Conservation (phyloP, 2,113 vertebrate genomes). For the Helogale parvula region DNA sequence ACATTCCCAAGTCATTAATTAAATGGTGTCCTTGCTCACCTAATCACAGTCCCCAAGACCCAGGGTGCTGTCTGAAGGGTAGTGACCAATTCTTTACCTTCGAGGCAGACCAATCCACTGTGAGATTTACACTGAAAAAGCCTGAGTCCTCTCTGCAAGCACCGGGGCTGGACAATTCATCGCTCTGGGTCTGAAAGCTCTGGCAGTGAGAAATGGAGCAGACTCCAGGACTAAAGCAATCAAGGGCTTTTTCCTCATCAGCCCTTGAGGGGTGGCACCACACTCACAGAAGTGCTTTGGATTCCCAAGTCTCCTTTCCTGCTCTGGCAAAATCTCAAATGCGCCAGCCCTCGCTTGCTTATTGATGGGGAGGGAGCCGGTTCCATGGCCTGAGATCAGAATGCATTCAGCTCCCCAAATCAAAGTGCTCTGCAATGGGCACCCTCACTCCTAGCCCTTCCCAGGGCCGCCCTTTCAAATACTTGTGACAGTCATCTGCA, state of each 20-base stretch:
- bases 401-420: not conserved
- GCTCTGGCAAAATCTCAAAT: not conserved
- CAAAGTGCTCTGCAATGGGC: not conserved
- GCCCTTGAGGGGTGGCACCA: not conserved
- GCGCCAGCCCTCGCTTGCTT: not conserved
- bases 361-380: not conserved
- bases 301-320: conserved; percentile 33
- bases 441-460: not conserved
- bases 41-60: not conserved
- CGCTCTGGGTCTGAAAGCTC: not conserved
- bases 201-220: not conserved
- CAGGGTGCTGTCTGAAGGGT: not conserved
- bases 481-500: not conserved
- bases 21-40: not conserved
- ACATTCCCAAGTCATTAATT: not conserved
- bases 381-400: not conserved
- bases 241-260: not conserved
- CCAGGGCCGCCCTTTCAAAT: not conserved
- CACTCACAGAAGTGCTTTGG: not conserved
- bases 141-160: not conserved
- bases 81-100: not conserved
- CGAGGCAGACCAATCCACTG: not conserved
- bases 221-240: not conserved
- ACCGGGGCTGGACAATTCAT: not conserved
- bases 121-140: not conserved